A percentile compares a stretch with the other conserved stretches of the same genome.
Conservation (phyloP, 2,113 vertebrate species). For the Girardinichthys multiradiatus region DNA sequence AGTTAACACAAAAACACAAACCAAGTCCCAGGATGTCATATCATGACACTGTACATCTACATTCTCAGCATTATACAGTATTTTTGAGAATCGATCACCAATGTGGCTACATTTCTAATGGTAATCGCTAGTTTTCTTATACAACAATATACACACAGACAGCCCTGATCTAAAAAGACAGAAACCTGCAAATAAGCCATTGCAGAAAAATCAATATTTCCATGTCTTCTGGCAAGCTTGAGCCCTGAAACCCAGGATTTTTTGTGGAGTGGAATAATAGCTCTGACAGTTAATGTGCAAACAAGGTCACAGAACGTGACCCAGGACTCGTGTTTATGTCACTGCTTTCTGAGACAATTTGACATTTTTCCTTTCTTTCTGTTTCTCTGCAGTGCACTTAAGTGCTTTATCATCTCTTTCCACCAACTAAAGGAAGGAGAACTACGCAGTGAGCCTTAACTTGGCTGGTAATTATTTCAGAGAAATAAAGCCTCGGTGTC, state of each 20-base stretch:
- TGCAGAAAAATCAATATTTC: slow-evolving; percentile 9
- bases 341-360: slow-evolving; percentile 25
- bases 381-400: background rate
- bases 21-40: too few species aligned
- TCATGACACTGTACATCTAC: too few species aligned
- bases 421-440: background rate
- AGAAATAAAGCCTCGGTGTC: slow-evolving; percentile 5
- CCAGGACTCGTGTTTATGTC: slow-evolving; percentile 46
- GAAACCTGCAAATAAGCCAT: slow-evolving; percentile 3
- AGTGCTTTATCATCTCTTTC: slow-evolving; percentile 2
- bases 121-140: background rate
- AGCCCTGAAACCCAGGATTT: slow-evolving; percentile 31
- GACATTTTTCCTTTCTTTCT: slow-evolving; percentile 10
- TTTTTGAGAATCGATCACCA: background rate
- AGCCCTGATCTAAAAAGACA: slow-evolving; percentile 11
- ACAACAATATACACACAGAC: background rate
- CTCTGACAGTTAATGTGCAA: slow-evolving; percentile 73
- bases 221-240: slow-evolving; percentile 43
- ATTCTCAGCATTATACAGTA: background rate
- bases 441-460: background rate
- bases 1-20: too few species aligned
- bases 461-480: slow-evolving; percentile 8
- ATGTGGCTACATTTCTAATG: background rate
- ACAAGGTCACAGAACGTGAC: slow-evolving; percentile 61
- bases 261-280: slow-evolving; percentile 66